These are phyloP conservation scores for Planococcus citri DNA, from an alignment of 1,140 invertebrate species.

Conservation along the genomic window DNA sequence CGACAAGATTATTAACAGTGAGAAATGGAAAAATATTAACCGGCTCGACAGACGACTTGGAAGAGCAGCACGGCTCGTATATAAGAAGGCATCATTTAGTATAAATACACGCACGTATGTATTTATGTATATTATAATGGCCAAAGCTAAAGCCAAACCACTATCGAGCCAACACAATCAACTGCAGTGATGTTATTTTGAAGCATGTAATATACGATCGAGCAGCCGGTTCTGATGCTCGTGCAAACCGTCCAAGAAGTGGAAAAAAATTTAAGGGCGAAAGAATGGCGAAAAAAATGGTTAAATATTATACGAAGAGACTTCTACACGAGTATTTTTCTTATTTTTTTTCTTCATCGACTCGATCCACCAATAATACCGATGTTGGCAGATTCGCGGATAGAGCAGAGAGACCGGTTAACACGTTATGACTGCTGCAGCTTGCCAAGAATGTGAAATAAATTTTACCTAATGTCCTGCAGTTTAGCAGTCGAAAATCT, in stretches of 20 bases:
- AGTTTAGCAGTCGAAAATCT: neutral
- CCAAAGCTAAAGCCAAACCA: neutral
- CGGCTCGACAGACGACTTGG: neutral
- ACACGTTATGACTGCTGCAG: neutral
- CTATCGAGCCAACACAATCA: neutral
- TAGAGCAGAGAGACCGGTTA: neutral
- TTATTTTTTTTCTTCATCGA: too few species aligned
- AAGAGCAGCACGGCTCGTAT: neutral
- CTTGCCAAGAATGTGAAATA: constrained; percentile 2
- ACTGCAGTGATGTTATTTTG: neutral
- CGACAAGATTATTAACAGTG: constrained; percentile 1
- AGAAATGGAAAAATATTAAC: constrained; percentile 7
- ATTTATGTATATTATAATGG: too few species aligned
- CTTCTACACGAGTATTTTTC: neutral
- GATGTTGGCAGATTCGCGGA: neutral
- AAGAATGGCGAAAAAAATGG: neutral
- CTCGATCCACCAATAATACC: too few species aligned
- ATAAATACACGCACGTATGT: too few species aligned
- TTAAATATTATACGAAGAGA: neutral
- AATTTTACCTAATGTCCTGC: neutral
- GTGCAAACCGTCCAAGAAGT: neutral
- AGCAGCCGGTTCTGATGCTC: neutral
- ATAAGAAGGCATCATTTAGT: neutral
- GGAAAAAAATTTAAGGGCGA: neutral
- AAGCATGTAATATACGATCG: neutral